phyloP scores from a whole-genome alignment of 2,797 vertebrate genomes.

The Hemitrygon akajei region DNA sequence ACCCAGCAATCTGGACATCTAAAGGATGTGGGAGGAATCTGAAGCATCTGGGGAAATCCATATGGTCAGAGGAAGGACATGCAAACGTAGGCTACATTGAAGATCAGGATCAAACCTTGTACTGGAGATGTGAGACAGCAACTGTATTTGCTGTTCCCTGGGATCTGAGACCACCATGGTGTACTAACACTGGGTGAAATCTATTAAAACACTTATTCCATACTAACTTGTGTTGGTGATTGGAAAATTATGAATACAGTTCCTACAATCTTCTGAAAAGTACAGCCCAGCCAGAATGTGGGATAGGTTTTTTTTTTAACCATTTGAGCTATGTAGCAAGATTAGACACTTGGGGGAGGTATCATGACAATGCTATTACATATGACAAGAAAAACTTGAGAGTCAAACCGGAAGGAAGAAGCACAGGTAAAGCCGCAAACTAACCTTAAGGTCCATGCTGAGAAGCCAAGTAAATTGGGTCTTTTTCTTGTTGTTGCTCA shows the following conservation, averaged over 20 bases:
- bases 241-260: not conserved
- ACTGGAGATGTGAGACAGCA: too few species aligned
- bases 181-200: not conserved
- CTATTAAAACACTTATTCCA: too few species aligned
- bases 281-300: not conserved
- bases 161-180: not conserved
- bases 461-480: constrained; percentile 72
- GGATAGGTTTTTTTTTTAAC: too few species aligned
- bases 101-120: too few species aligned
- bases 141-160: too few species aligned
- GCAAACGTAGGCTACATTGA: too few species aligned
- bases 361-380: not conserved
- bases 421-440: not conserved
- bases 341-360: not conserved
- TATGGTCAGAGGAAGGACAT: too few species aligned
- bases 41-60: too few species aligned
- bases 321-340: not conserved
- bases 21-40: too few species aligned
- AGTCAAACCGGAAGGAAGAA: not conserved
- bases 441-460: constrained; percentile 71
- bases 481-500: constrained; percentile 42
- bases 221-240: not conserved
- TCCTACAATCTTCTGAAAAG: not conserved
- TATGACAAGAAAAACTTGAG: not conserved
- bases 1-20: too few species aligned